Base-by-base conservation (phyloP, 2,888 invertebrate species). In the Criorhina ranunculi region DNA sequence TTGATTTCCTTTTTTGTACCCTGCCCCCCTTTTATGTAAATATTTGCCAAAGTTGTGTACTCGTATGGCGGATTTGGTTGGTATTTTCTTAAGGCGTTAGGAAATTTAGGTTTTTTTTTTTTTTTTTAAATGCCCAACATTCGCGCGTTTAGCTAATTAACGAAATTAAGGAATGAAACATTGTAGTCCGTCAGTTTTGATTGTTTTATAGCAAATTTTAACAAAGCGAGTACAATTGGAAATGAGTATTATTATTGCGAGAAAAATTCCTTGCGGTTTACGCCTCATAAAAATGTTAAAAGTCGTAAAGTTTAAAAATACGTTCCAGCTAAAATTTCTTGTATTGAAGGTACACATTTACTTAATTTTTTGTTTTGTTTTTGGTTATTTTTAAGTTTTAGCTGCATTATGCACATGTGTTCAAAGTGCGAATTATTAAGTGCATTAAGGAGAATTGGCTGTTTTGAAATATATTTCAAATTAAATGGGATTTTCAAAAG, bases 71-170 rank as follows among this genome's bases (percentile, higher is more conserved):
- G 40, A 9, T 42, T 12, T 8, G 51, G 7, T 70, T 31, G 40
- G 62, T 70, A 64, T 70, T 78, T 64, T 60, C 31, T 55, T 62
- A 37, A 55, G 55, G 62, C 55, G 78, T 55, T 62, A 57, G 62
- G 46, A 59, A 59, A 53, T 46, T 59, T 17, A 51, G 67, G 70
- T 70, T 57, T 1, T 24, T 24, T 24, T 24, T 24, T 24, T 24
- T 24, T 24, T 1, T 70, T 78, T 66, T 24, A 37, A 60, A 31
- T 37, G 9, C 24, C 53, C 72, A 66, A n/a, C 72, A 55, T 83
- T 78, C 67, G 67, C 82, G 62, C 66, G 46, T 55, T 83, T 55
- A 73, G 78, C 73, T 78, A 78, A 67, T 78, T 78, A 73, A 62
- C 24, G 7, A 49, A 64, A 59, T 66, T 33, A 37, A 19, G 5